Percentiles rank a stretch among this genome's conserved stretches.
Evolutionary conservation across 1,140 invertebrate genomes (phyloP).

Genomic region (Cydia amplana): DNA sequence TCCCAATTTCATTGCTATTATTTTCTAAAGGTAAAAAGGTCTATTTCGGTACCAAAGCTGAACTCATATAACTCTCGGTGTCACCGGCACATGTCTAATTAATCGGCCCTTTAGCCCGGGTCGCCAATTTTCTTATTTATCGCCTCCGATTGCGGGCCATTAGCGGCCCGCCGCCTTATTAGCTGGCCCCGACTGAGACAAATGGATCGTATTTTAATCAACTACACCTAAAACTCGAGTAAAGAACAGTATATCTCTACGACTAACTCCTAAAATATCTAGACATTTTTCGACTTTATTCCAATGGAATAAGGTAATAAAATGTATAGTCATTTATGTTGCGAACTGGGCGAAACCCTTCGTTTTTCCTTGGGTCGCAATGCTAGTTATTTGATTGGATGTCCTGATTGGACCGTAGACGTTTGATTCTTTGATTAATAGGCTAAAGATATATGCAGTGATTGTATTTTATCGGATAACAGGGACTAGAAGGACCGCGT

Average conservation of each 20-base stretch:
- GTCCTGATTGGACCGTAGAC: not conserved
- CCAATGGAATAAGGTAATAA: not conserved
- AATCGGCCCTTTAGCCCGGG: slow-evolving; percentile 37
- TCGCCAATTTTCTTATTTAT: slow-evolving; percentile 68
- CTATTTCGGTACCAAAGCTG: not conserved
- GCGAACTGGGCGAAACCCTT: not conserved
- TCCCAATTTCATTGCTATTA: not conserved
- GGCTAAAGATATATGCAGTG: slow-evolving; percentile 1
- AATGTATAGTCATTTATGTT: not conserved
- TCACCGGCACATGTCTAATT: slow-evolving; percentile 24
- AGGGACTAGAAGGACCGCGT: too few relatives aligned
- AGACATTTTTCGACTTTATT: not conserved
- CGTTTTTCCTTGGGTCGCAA: not conserved
- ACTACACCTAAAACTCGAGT: slow-evolving; percentile 18
- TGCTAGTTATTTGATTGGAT: slow-evolving; percentile 10
- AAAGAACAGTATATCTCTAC: not conserved
- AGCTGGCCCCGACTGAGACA: slow-evolving; percentile 42
- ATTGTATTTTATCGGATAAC: not conserved
- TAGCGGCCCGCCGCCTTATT: slow-evolving; percentile 49
- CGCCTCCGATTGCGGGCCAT: slow-evolving; percentile 56
- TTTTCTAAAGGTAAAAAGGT: slow-evolving; percentile 3
- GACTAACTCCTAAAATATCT: not conserved
- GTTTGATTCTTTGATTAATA: slow-evolving; percentile 3
- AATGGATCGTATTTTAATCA: slow-evolving; percentile 36
- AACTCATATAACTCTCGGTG: slow-evolving; percentile 15